A percentile compares a stretch with the other conserved stretches of the same genome.
phyloP scores from a whole-genome alignment of 2,113 vertebrate genomes.

The Sander lucioperca region DNA sequence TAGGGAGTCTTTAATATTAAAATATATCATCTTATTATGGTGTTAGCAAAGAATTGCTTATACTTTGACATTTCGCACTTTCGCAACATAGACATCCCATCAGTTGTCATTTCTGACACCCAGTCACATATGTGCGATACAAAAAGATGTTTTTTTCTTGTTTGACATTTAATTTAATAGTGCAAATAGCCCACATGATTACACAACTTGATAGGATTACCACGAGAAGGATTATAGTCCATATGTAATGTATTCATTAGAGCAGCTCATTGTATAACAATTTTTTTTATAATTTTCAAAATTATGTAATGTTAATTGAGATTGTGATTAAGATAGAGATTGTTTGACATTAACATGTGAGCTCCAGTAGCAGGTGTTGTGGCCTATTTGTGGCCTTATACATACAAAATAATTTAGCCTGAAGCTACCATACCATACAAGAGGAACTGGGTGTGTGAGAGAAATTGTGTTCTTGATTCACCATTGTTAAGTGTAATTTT shows the following conservation, averaged over 20 bases:
- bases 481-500: neutral
- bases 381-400: neutral
- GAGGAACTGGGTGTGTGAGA: neutral
- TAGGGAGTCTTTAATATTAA: neutral
- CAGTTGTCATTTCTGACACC: neutral
- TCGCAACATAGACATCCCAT: too few species aligned
- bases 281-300: neutral
- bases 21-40: neutral
- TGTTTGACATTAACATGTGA: neutral
- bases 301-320: neutral
- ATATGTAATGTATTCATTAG: neutral
- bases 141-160: neutral
- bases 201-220: slow-evolving; percentile 5
- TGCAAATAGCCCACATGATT: slow-evolving; percentile 12
- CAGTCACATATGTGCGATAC: slow-evolving; percentile 14
- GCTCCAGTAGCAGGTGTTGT: neutral
- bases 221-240: neutral
- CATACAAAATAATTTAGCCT: slow-evolving; percentile 2
- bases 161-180: slow-evolving; percentile 18
- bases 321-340: neutral
- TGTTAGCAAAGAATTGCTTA: neutral
- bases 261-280: neutral
- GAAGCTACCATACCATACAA: neutral
- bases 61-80: neutral
- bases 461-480: slow-evolving; percentile 5